These are phyloP conservation scores for Mus spretus DNA, from an alignment of 2,797 vertebrate species.

Conservation along the genomic window DNA sequence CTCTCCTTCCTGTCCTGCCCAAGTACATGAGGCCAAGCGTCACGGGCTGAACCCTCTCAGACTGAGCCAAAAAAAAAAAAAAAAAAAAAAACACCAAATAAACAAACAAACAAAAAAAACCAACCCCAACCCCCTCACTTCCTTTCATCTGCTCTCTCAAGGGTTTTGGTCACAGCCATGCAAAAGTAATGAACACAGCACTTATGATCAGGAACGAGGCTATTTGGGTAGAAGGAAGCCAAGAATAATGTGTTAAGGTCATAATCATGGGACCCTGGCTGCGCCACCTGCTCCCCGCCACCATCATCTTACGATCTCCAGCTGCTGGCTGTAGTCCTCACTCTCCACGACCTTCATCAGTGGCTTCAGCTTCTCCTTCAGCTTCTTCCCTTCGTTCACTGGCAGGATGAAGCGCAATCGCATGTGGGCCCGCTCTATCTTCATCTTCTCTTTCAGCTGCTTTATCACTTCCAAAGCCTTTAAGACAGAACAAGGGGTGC, in stretches of 20 bases:
- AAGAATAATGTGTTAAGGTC: not conserved
- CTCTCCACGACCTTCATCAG: slow-evolving; percentile 95
- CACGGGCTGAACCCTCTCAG: not conserved
- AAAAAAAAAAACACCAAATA: not conserved
- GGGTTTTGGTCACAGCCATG: not conserved
- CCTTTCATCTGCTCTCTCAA: not conserved
- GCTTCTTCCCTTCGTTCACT: slow-evolving; percentile 95
- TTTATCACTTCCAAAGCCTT: slow-evolving; percentile 97
- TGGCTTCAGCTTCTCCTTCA: slow-evolving; percentile 97
- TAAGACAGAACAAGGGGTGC: not conserved
- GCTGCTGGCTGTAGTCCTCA: slow-evolving; percentile 95
- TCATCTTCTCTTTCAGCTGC: slow-evolving; percentile 96
- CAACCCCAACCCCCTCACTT: too few relatives aligned
- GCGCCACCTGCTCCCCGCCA: not conserved
- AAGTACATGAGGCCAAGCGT: not conserved
- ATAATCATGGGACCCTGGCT: not conserved
- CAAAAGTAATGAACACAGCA: not conserved
- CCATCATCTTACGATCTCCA: slow-evolving; percentile 94
- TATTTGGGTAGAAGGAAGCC: not conserved
- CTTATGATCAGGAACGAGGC: slow-evolving; percentile 8
- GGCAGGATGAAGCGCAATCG: slow-evolving; percentile 94
- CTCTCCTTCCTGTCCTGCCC: not conserved
- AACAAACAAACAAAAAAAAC: too few relatives aligned
- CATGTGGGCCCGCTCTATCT: slow-evolving; percentile 99
- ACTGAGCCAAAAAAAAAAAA: not conserved